Base-by-base conservation (phyloP, 2,113 vertebrate species). In the Leptosomus discolor region DNA sequence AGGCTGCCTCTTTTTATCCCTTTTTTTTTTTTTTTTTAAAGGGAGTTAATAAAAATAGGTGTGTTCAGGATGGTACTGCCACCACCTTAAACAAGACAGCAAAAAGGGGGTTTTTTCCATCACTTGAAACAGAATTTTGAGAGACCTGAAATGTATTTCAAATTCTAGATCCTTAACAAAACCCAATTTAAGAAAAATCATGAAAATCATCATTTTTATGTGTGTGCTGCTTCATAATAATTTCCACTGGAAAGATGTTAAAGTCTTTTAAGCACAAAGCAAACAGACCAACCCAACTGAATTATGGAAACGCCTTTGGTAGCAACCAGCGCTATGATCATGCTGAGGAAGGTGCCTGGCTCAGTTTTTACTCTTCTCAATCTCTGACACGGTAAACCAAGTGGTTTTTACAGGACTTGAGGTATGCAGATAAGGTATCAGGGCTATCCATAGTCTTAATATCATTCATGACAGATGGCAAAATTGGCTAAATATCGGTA, bases 301-400 rank as follows among this genome's bases (percentile, higher is more conserved):
- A 41, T 39, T 11, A 34, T 3, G 19, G 57, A 67, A 54, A n/a
- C 8, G 5, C 1, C 4, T 19, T 39, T 45, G 50, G 43, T 19
- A 20, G 36, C 10, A 88, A 29, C 21, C 27, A 39, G 16, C 11
- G 3, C 30, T 2, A 36, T 3, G 36, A 4, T 16, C 1, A 1
- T n/a, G 34, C 34, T 64, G 27, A 88, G 74, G 41, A 65, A 85
- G 21, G 30, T 30, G 20, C 63, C 60, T 78, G 54, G 17, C 50
- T 85, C 57, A 9, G 45, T 19, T 46, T 57, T 68, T 11, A 56
- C 63, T 32, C 37, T 8, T 71, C 58, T 27, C 22, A 12, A 6
- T 20, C 23, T 17, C 67, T 48, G 9, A 12, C 5, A 8, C 0
- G 6, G 9, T 2, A 73, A 26, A 54, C 14, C 2, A 85, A 4